These are phyloP conservation scores for Chaetodon trifascialis DNA, from an alignment of 2,113 vertebrate species.

Conservation along the genomic window DNA sequence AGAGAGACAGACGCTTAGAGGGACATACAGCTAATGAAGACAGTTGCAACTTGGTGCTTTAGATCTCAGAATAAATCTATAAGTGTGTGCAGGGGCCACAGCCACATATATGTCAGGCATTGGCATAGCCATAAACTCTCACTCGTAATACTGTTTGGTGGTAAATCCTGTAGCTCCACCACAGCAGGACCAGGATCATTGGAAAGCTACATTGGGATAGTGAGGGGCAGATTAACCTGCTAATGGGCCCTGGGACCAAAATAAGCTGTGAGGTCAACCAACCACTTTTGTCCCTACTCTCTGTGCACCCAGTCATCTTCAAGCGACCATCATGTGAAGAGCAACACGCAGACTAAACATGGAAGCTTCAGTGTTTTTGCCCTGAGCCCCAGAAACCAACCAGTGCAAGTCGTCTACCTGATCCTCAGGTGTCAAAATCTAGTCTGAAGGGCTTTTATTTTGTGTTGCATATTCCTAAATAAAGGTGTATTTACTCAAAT, in stretches of 20 bases:
- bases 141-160: constrained; percentile 5
- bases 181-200: not conserved
- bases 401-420: not conserved
- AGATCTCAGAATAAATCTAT: constrained; percentile 32
- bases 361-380: not conserved
- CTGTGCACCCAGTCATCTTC: not conserved
- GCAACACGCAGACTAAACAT: not conserved
- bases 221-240: not conserved
- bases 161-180: constrained; percentile 1
- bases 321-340: not conserved
- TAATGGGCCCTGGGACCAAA: not conserved
- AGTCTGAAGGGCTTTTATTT: not conserved
- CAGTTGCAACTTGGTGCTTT: constrained; percentile 5
- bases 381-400: not conserved
- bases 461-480: not conserved
- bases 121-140: not conserved
- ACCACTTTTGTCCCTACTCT: not conserved
- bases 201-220: not conserved
- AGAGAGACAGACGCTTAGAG: not conserved
- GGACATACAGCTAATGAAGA: not conserved
- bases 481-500: not conserved
- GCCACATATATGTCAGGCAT: not conserved
- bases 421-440: not conserved
- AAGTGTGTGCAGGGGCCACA: constrained; percentile 12
- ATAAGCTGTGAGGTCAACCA: not conserved